These are phyloP conservation scores for Albula glossodonta DNA, from an alignment of 2,113 vertebrate genomes.

Conservation along the genomic window DNA sequence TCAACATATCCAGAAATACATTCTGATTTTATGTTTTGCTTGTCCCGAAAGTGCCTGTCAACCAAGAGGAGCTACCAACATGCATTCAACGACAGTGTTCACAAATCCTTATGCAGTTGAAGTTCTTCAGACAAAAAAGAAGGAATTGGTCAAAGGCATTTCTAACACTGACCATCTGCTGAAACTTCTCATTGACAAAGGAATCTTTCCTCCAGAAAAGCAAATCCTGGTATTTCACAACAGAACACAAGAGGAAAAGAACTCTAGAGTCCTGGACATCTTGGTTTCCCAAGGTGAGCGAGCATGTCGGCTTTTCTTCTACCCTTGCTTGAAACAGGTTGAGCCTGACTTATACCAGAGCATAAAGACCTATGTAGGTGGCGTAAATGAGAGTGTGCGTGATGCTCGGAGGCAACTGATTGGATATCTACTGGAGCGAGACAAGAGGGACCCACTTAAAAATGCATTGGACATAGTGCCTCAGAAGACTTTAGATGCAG, in stretches of 20 bases:
- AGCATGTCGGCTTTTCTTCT: slow-evolving; percentile 78
- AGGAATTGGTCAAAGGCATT: slow-evolving; percentile 68
- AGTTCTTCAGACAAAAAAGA: slow-evolving; percentile 70
- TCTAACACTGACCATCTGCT: slow-evolving; percentile 69
- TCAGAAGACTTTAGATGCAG: slow-evolving; percentile 12
- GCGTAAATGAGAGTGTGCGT: slow-evolving; percentile 61
- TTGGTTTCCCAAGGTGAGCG: slow-evolving; percentile 74
- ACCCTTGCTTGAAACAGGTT: slow-evolving; percentile 76
- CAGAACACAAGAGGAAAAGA: slow-evolving; percentile 66
- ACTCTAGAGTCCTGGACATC: slow-evolving; percentile 68
- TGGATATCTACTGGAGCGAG: slow-evolving; percentile 76
- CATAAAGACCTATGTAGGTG: slow-evolving; percentile 64
- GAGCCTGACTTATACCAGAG: slow-evolving; percentile 73
- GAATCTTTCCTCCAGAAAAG: slow-evolving; percentile 64
- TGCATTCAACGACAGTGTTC: slow-evolving; percentile 49
- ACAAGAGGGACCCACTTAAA: slow-evolving; percentile 52
- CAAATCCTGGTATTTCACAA: slow-evolving; percentile 66
- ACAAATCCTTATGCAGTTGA: slow-evolving; percentile 70
- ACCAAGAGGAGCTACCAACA: slow-evolving; percentile 25
- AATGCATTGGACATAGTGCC: neutral
- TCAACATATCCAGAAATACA: neutral
- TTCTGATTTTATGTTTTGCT: neutral
- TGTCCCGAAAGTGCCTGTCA: slow-evolving; percentile 1
- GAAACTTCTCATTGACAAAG: slow-evolving; percentile 67
- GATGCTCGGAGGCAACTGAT: slow-evolving; percentile 74